Evolutionary conservation across 1,140 invertebrate species (phyloP).

Genomic region (Eueides isabella): DNA sequence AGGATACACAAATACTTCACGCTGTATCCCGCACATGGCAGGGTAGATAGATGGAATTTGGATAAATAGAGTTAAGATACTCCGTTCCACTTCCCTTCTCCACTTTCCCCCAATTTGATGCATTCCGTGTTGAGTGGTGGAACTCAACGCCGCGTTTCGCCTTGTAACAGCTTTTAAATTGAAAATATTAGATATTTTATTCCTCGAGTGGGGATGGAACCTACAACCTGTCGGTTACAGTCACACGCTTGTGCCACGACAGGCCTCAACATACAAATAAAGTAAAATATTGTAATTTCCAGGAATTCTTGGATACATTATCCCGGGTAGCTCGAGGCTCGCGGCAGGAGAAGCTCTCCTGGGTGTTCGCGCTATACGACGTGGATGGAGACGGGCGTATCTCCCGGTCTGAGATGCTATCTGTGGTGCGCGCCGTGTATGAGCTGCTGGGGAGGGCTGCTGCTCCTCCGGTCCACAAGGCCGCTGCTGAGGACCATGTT

Average conservation of each 20-base stretch:
- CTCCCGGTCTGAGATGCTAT: conserved; percentile 87
- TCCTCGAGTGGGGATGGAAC: too few relatives aligned
- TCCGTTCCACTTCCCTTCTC: conserved; percentile 86
- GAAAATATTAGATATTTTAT: too few relatives aligned
- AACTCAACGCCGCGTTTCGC: too few relatives aligned
- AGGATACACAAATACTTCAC: too few relatives aligned
- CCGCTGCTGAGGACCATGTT: conserved; percentile 92
- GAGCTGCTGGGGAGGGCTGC: conserved; percentile 94
- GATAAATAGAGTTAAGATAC: too few relatives aligned
- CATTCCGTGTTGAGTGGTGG: too few relatives aligned
- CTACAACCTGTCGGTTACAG: background rate
- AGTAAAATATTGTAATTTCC: conserved; percentile 48
- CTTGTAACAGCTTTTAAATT: too few relatives aligned
- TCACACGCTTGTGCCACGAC: too few relatives aligned
- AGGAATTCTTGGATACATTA: conserved; percentile 94
- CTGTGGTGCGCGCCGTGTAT: conserved; percentile 94
- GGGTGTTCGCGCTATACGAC: conserved; percentile 97
- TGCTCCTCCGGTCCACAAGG: conserved; percentile 88
- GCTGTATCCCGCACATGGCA: too few relatives aligned
- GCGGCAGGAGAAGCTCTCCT: conserved; percentile 95
- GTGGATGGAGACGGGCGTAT: conserved; percentile 80
- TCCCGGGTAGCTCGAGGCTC: conserved; percentile 94
- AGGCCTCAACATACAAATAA: conserved; percentile 80
- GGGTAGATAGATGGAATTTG: too few relatives aligned
- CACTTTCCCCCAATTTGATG: too few relatives aligned